These are phyloP conservation scores for Erebia aethiops DNA, from an alignment of 2,888 invertebrate species.

Conservation along the genomic window DNA sequence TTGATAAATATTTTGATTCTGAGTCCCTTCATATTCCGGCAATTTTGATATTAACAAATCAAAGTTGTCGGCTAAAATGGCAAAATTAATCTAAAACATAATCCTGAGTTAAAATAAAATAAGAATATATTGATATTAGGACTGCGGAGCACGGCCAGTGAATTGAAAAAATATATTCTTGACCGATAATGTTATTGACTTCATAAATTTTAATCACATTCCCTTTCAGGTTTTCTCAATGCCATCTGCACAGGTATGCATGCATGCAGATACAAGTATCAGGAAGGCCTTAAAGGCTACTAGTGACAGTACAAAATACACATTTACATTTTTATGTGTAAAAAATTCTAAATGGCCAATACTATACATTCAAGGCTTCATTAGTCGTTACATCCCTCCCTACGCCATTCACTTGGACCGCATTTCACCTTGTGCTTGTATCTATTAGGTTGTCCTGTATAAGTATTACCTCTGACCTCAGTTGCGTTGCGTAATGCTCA, in stretches of 20 bases:
- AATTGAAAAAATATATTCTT: not conserved
- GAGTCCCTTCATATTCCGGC: not conserved
- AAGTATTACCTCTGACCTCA: conserved; percentile 31
- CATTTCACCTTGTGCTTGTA: conserved; percentile 72
- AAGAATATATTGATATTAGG: not conserved
- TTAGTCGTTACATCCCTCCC: conserved; percentile 40
- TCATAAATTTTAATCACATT: conserved; percentile 13
- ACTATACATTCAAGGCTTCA: conserved; percentile 59
- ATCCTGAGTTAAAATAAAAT: not conserved
- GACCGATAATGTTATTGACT: conserved; percentile 6
- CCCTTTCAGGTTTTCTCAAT: conserved; percentile 23
- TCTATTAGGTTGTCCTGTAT: conserved; percentile 37
- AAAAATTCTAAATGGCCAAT: conserved; percentile 44
- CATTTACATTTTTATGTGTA: conserved; percentile 15
- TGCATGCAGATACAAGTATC: conserved; percentile 1
- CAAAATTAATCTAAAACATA: not conserved
- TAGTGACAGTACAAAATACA: conserved; percentile 14
- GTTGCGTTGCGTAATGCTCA: conserved; percentile 21
- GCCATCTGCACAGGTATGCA: conserved; percentile 11
- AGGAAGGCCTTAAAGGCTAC: conserved; percentile 17
- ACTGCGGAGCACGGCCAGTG: not conserved
- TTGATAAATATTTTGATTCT: not conserved
- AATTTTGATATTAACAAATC: not conserved
- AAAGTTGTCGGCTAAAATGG: not conserved
- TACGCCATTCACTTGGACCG: conserved; percentile 67